A percentile compares a stretch with the other conserved stretches of the same genome.
These are phyloP conservation scores for Parnassius smintheus DNA, from an alignment of 2,888 invertebrate species.

Conservation along the genomic window DNA sequence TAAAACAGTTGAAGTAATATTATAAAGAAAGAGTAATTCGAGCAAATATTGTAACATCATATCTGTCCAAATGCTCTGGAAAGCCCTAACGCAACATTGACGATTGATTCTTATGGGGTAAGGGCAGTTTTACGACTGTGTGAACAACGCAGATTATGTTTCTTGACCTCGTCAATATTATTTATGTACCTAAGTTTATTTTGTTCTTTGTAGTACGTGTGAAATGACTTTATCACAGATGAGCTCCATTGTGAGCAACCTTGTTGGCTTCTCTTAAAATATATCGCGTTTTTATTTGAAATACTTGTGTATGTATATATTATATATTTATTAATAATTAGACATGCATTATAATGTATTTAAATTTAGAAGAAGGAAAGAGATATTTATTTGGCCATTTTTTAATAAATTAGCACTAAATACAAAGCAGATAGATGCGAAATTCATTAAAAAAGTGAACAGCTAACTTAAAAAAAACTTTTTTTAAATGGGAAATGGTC, in stretches of 20 bases:
- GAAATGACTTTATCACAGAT: conserved; percentile 44
- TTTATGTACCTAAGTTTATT: conserved; percentile 43
- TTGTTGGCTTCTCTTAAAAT: neutral
- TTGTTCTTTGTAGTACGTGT: conserved; percentile 46
- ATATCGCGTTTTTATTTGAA: too few relatives aligned
- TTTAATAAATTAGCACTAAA: too few relatives aligned
- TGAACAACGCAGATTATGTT: conserved; percentile 54
- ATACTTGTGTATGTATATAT: too few relatives aligned
- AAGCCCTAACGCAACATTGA: conserved; percentile 41
- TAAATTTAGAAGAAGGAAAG: too few relatives aligned
- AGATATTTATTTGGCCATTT: too few relatives aligned
- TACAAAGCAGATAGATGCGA: too few relatives aligned
- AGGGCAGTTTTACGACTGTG: conserved; percentile 52
- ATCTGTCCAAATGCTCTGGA: conserved; percentile 28
- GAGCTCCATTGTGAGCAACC: conserved; percentile 1
- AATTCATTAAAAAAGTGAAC: too few relatives aligned
- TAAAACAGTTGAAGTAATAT: conserved; percentile 1
- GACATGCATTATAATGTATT: too few relatives aligned
- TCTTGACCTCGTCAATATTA: conserved; percentile 54
- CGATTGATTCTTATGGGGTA: conserved; percentile 49
- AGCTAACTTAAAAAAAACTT: too few relatives aligned
- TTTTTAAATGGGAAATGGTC: too few relatives aligned
- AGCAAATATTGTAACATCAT: conserved; percentile 27
- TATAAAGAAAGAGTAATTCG: conserved; percentile 27
- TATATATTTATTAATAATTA: too few relatives aligned